Evolutionary conservation across 2,113 vertebrate genomes (phyloP), one percentile per base, ranked within the genome.

Genomic region (Lagenorhynchus albirostris): DNA sequence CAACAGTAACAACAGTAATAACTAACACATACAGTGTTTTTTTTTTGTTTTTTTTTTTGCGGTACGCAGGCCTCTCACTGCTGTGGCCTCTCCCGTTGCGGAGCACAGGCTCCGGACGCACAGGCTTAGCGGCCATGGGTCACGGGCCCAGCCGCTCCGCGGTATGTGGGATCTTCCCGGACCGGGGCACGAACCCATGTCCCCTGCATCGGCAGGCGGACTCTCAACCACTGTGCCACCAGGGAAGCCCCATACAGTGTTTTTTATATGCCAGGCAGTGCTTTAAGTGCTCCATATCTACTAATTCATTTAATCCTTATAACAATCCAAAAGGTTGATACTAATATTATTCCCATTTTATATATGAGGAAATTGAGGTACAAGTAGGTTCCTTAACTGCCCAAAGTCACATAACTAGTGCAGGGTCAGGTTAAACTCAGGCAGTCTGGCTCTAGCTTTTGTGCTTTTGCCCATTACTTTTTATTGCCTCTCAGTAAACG

Each of bases 381-480:
- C 5, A 68, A 58, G 23, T 65, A 74, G 41, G 41, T 76, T 88
- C 74, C 17, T 71, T 79, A 84, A 90, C 53, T 33, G 53, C 17
- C 50, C 20, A 79, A 4, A 38, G 41, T 50, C 41, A n/a, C 7
- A 18, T 11, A 86, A 68, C 41, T 73, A 65, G 23, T 74, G 38
- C 67, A 74, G 8, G 65, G 53, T 84, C 14, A 38, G 73, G 12
- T 96, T 77, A 84, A 86, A 92, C 20, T 85, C 18, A 55, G 58
- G 55, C 3, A 36, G 15, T 79, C 71, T 94, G 31, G 38, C 60
- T 94, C 58, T 76, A 60, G 31, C 76, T 87, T 96, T 53, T 95
- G 6, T 91, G 38, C 86, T 95, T 96, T 89, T 31, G 91, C 91
- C n/a, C 44, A 23, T 91, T 88, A 58, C 23, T 91, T 92, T 94